Evolutionary conservation across 2,888 invertebrate species (phyloP), one percentile per base, ranked within the genome.

Genomic region (Hirtodrosophila alboralis): DNA sequence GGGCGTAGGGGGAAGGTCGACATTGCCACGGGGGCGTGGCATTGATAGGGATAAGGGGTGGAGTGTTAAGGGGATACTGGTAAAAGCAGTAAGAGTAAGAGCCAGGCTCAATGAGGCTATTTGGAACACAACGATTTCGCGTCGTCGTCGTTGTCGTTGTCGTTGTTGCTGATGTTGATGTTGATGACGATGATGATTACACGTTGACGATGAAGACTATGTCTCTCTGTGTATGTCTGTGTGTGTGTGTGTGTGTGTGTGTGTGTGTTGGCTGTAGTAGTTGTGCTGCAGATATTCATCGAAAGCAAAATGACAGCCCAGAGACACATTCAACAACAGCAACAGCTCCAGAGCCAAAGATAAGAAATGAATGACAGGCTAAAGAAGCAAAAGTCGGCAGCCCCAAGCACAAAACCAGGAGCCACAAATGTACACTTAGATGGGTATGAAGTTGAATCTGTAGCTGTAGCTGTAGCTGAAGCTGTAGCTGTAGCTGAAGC

Each of bases 301-400:
- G 87, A 88, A 86, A 89, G 88, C 87, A 84, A 89, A 89, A 89
- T 89, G 89, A 89, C 88, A 89, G 89, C 89, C 89, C 79, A 89
- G 88, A 89, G 89, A 89, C 89, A 89, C 89, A 89, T 89, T 88
- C 87, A 81, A 71, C 78, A 72, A 45, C 59, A 74, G 58, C 70
- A 71, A 75, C 66, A 70, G 74, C 70, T 58, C 43, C 51, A 53
- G 43, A 67, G 63, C 45, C 49, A 80, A 70, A 78, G 86, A 80
- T 78, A 81, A 84, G 78, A 84, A 79, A 84, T 84, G 75, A 81
- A 81, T 80, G 81, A 74, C 81, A 78, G 62, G 59, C 77, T 56
- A 54, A 63, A 49, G 68, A 52, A 56, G 31, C 47, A 37, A 31
- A 37, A 33, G 43, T 33, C 36, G 48, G 54, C 38, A 62, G 61